Evolutionary conservation across 2,888 invertebrate species (phyloP), one percentile per base, ranked within the genome.

Genomic region (Biston stratarius): DNA sequence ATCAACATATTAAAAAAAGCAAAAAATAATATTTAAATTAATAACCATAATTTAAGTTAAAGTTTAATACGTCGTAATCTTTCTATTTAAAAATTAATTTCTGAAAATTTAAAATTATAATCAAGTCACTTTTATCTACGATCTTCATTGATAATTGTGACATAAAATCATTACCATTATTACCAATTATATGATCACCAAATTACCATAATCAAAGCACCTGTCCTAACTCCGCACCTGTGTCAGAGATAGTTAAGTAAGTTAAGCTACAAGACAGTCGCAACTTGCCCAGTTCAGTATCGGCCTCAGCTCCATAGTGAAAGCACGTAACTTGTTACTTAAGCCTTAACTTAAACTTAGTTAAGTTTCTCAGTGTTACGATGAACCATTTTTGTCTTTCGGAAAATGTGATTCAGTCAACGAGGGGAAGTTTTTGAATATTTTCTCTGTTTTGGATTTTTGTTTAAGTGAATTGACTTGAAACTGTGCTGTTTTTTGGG

Each of bases 341-440:
- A 14, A 14, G 24, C 40, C 33, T 58, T 61, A 47, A 57, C 61
- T 47, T 8, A 1, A 53, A 48, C 69, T 74, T 70, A 60, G 47
- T 48, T 55, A 61, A 59, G 62, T 69, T 70, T 56, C 58, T 76
- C 67, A 58, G 75, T 77, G 75, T 73, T 74, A 78, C 77, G 86
- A 89, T 90, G 92, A 90, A 89, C 90, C 91, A 92, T 92, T 91
- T 92, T 92, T 90, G 83, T 83, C 82, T 76, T 77, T 83, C 76
- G 85, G 88, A 92, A 92, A 92, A 92, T 92, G 92, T 92, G 91
- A 90, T 91, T 91, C 91, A 88, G 87, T 90, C 91, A 82, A 84
- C 82, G 83, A 83, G 77, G 75, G 74, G 53, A 79, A 75, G 78
- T 74, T 79, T 67, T 75, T 75, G 51, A 73, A 67, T 77, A 76